These are phyloP conservation scores for Colletes gigas DNA, from an alignment of 1,140 invertebrate species.

Conservation along the genomic window DNA sequence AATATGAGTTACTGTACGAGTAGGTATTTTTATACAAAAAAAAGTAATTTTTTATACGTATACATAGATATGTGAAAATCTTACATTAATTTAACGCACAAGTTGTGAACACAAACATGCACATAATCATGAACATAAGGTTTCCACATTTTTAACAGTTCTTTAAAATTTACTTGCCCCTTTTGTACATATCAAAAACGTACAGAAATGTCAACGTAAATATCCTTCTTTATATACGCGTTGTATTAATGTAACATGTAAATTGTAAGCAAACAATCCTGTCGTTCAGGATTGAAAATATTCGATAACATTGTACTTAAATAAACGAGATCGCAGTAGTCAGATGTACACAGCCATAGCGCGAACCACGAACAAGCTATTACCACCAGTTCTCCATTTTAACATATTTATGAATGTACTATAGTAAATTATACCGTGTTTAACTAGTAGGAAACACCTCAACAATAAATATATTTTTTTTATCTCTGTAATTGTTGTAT, in stretches of 20 bases:
- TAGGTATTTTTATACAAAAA: constrained; percentile 24
- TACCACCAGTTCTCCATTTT: background rate
- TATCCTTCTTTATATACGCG: background rate
- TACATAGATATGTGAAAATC: background rate
- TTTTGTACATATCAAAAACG: constrained; percentile 28
- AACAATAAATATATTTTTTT: constrained; percentile 32
- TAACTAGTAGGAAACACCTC: constrained; percentile 28
- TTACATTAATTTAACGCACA: constrained; percentile 23
- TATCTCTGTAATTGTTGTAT: constrained; percentile 33
- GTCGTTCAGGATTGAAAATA: constrained; percentile 3
- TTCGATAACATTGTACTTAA: constrained; percentile 31
- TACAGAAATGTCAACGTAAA: constrained; percentile 9
- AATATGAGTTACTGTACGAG: background rate
- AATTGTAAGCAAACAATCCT: constrained; percentile 18
- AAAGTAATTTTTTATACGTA: background rate
- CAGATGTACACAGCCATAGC: constrained; percentile 16
- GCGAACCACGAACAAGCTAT: constrained; percentile 19
- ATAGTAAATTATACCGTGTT: constrained; percentile 41
- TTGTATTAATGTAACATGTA: constrained; percentile 23
- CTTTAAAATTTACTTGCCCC: background rate
- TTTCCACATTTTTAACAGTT: constrained; percentile 17
- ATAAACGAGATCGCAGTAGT: constrained; percentile 26
- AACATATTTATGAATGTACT: constrained; percentile 54
- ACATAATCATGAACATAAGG: background rate
- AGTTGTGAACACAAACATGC: no score